Conservation (phyloP, 2,888 invertebrate genomes). For the Nomada ferruginata region DNA sequence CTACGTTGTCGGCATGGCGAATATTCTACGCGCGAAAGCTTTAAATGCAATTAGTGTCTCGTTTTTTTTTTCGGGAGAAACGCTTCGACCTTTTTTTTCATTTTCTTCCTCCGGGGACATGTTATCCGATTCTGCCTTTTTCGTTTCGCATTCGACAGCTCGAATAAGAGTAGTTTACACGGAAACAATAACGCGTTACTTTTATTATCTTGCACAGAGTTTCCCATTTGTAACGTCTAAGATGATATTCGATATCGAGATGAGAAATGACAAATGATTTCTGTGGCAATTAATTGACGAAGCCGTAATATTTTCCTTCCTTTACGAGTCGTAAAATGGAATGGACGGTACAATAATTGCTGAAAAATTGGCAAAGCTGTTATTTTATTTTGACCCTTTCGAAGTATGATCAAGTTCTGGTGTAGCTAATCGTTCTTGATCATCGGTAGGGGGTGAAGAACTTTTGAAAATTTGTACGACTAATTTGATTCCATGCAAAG, state of each 20-base stretch:
- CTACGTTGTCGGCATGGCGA: constrained; percentile 41
- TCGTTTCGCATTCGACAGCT: neutral
- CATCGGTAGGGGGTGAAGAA: neutral
- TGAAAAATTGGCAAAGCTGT: no score
- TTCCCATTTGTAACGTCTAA: neutral
- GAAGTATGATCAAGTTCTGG: no score
- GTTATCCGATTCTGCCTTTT: constrained; percentile 10
- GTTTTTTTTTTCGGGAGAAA: constrained; percentile 12
- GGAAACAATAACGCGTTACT: neutral
- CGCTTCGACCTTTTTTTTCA: neutral
- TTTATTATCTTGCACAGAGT: neutral
- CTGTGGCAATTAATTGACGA: no score
- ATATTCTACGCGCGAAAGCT: constrained; percentile 58
- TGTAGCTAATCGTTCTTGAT: constrained; percentile 1
- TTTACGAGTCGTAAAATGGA: neutral
- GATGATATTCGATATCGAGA: neutral
- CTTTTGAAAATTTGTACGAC: constrained; percentile 19
- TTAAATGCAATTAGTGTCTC: constrained; percentile 61
- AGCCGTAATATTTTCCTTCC: neutral
- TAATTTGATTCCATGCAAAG: constrained; percentile 22
- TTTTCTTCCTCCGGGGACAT: constrained; percentile 40
- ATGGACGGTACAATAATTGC: no score
- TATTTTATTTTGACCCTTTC: no score
- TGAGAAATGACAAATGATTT: no score
- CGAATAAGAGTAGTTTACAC: constrained; percentile 6